Evolutionary conservation across 2,113 vertebrate species (phyloP), one percentile per base, ranked within the genome.

Genomic region (Mesocricetus auratus): DNA sequence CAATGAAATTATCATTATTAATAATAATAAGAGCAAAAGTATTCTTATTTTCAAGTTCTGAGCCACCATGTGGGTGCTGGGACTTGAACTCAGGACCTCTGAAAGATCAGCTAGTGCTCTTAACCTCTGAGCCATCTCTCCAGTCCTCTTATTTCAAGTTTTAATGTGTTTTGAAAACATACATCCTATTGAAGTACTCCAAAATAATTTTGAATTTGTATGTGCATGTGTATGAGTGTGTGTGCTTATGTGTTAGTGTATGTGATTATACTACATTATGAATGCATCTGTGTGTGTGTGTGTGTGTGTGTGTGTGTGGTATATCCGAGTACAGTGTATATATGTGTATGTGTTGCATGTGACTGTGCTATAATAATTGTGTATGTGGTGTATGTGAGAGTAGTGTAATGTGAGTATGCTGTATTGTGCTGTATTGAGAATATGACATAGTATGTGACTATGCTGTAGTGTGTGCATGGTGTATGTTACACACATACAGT

Each of bases 121-220:
- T n/a, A n/a, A n/a, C n/a, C n/a, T n/a, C n/a, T n/a, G n/a, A n/a
- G n/a, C n/a, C n/a, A n/a, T n/a, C n/a, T n/a, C n/a, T n/a, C n/a
- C n/a, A n/a, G n/a, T n/a, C n/a, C n/a, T n/a, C n/a, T n/a, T n/a
- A 64, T n/a, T 93, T 93, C 68, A 91, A 82, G 86, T 89, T 85
- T 90, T 29, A 8, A 47, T 50, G 19, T 26, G 89, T 82, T 83
- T 7, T 58, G 73, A 96, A 86, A 45, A 12, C 8, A 73, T 4
- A 50, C 15, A 3, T 1, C 74, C 56, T 86, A 19, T 71, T 56
- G 33, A 53, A 71, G 64, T 24, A 7, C 31, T 31, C 83, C 11
- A 83, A 91, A 81, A 64, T 15, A 89, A 86, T 79, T 69, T 83
- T 24, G 74, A 83, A 87, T 62, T 75, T 91, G 29, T 87, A 87